Percentiles rank a stretch among this genome's conserved stretches.
These are phyloP conservation scores for Camponotus pennsylvanicus DNA, from an alignment of 1,140 invertebrate genomes.

Conservation along the genomic window DNA sequence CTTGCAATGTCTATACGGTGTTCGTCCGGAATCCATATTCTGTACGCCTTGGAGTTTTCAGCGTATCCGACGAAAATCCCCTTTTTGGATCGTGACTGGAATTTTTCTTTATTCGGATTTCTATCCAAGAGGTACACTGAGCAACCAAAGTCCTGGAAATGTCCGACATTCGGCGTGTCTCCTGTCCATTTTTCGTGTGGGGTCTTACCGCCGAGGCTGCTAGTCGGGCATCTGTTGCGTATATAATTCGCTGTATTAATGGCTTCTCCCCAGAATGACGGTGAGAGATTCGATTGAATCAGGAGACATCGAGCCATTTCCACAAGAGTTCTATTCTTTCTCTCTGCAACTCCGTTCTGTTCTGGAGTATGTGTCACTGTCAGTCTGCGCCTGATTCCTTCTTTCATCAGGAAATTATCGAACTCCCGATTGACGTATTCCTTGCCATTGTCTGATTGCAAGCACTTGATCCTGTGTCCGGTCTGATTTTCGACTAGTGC, in stretches of 20 bases:
- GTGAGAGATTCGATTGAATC: background rate
- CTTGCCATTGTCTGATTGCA: too few relatives aligned
- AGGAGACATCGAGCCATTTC: background rate
- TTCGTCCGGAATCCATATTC: background rate
- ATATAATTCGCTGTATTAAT: background rate
- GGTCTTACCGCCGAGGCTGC: background rate
- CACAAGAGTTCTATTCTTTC: background rate
- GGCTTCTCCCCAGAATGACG: background rate
- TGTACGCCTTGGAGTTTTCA: background rate
- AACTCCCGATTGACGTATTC: too few relatives aligned
- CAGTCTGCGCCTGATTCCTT: background rate
- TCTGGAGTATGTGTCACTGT: background rate
- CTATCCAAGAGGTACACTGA: too few relatives aligned
- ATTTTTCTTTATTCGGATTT: background rate
- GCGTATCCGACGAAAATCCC: too few relatives aligned
- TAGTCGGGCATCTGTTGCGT: background rate
- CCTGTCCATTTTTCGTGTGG: background rate
- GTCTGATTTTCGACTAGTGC: too few relatives aligned
- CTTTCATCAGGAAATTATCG: background rate
- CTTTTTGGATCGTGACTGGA: background rate
- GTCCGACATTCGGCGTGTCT: background rate
- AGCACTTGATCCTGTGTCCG: too few relatives aligned
- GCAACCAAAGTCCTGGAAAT: background rate
- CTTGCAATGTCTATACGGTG: background rate
- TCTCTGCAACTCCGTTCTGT: background rate